These are phyloP conservation scores for Phortica magna DNA, from an alignment of 2,888 invertebrate genomes.

Conservation along the genomic window DNA sequence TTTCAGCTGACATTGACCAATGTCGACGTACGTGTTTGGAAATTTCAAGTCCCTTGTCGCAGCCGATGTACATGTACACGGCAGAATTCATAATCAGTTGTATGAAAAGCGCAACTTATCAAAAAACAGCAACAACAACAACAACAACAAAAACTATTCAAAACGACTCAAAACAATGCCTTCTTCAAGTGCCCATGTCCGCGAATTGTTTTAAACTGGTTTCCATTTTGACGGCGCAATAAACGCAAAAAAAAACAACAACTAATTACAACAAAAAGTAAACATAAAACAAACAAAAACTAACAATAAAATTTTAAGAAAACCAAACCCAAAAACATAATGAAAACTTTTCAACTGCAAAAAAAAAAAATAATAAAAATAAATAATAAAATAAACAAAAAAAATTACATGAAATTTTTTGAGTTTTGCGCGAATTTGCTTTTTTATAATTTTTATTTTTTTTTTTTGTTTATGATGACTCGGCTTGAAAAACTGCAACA, in stretches of 20 bases:
- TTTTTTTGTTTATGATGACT: slow-evolving; percentile 7
- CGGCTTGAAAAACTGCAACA: neutral
- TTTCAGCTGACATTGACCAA: slow-evolving; percentile 21
- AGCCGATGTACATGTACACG: neutral
- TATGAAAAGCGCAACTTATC: neutral
- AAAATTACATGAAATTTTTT: neutral
- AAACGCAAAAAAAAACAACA: neutral
- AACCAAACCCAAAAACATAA: neutral
- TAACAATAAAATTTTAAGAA: neutral
- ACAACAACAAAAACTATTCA: neutral
- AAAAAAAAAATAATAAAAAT: neutral
- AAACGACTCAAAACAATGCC: neutral
- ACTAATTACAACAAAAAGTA: neutral
- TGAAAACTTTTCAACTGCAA: neutral
- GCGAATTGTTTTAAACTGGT: slow-evolving; percentile 20
- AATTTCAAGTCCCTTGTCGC: slow-evolving; percentile 47
- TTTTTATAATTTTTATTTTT: neutral
- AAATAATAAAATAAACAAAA: neutral
- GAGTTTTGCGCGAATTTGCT: neutral
- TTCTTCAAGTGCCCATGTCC: neutral
- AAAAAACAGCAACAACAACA: neutral
- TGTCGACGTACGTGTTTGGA: slow-evolving; percentile 62
- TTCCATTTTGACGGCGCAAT: slow-evolving; percentile 4
- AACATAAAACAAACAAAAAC: neutral
- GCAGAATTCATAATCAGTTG: slow-evolving; percentile 14